Percentiles rank a stretch among this genome's conserved stretches.
phyloP scores from a whole-genome alignment of 2,113 vertebrate genomes.

The Paramormyrops kingsleyae region DNA sequence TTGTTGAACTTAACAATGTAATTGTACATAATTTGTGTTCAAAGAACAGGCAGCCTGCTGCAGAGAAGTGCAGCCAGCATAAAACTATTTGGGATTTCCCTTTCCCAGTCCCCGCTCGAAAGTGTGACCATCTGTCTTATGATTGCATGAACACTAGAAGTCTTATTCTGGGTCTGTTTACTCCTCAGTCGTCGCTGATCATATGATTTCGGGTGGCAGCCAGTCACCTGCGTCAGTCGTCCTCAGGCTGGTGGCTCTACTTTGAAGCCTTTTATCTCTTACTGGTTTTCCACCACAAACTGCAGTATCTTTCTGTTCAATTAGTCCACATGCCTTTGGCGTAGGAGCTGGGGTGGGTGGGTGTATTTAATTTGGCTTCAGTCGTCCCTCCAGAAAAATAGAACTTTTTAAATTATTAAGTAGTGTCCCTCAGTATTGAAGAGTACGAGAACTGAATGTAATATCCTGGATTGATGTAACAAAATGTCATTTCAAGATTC shows the following conservation, averaged over 20 bases:
- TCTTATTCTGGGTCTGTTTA: constrained; percentile 37
- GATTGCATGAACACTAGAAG: constrained; percentile 37
- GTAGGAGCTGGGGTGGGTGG: not conserved
- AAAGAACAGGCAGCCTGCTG: not conserved
- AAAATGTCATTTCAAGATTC: not conserved
- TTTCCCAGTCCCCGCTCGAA: constrained; percentile 6
- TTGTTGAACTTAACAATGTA: not conserved
- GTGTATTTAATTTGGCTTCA: not conserved
- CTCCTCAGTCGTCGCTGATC: constrained; percentile 25
- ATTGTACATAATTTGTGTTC: not conserved
- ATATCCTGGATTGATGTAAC: not conserved
- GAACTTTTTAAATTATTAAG: not conserved
- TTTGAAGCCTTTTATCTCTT: not conserved
- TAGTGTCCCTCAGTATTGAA: not conserved
- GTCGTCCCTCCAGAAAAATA: not conserved
- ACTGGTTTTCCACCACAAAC: too few species aligned
- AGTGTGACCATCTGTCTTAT: constrained; percentile 38
- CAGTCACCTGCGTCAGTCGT: not conserved
- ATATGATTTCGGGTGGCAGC: constrained; percentile 28
- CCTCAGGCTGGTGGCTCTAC: not conserved
- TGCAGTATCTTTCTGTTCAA: not conserved
- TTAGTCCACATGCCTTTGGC: not conserved
- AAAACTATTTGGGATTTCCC: constrained; percentile 22
- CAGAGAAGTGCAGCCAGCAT: not conserved
- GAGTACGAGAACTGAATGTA: not conserved